These are phyloP conservation scores for Casuarius casuarius DNA, from an alignment of 2,113 vertebrate genomes.

Conservation along the genomic window DNA sequence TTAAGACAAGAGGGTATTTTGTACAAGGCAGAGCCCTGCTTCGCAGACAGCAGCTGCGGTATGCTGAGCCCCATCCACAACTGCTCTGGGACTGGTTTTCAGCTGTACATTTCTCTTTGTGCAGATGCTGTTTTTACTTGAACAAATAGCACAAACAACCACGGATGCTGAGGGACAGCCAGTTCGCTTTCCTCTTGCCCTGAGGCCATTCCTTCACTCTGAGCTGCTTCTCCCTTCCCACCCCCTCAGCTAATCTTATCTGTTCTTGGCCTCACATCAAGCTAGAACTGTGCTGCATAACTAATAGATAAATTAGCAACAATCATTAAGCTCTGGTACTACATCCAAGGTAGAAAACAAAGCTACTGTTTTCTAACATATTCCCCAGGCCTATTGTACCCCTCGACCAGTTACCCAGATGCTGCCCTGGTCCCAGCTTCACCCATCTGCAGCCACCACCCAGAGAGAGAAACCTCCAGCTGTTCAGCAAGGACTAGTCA, in stretches of 20 bases:
- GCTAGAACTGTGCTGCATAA: not conserved
- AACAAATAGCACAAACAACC: not conserved
- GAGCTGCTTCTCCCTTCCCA: not conserved
- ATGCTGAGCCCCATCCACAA: not conserved
- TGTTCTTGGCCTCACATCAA: not conserved
- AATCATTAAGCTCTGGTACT: not conserved
- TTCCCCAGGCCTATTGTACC: not conserved
- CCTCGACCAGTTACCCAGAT: not conserved
- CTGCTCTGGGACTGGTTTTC: not conserved
- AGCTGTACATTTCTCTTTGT: not conserved
- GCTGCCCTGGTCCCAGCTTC: not conserved
- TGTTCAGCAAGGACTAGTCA: not conserved
- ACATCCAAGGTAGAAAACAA: not conserved
- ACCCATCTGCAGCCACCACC: not conserved
- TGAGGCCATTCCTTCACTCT: not conserved
- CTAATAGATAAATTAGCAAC: not conserved
- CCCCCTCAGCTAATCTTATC: not conserved
- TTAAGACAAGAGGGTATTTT: not conserved
- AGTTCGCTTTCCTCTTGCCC: not conserved
- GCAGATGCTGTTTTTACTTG: not conserved
- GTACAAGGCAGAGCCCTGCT: not conserved
- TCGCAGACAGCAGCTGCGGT: accelerated
- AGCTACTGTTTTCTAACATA: too few relatives aligned
- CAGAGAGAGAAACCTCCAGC: not conserved
- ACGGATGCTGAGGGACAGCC: not conserved